phyloP scores from a whole-genome alignment of 2,113 vertebrate species.

The Apistogramma diplotaenia region DNA sequence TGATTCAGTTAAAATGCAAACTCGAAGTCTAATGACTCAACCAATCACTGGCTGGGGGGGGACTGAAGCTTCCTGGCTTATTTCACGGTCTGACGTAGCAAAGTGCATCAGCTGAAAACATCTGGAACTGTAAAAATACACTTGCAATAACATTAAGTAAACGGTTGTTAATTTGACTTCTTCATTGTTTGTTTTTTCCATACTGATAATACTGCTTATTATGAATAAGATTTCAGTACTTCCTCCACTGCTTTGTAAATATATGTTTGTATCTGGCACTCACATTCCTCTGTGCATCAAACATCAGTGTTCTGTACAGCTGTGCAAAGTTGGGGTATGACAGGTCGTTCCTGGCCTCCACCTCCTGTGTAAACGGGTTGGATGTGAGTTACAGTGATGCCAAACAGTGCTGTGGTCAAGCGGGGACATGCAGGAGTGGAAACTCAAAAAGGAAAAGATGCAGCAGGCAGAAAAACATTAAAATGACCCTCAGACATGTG shows the following conservation, averaged over 20 bases:
- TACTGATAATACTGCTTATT: background rate
- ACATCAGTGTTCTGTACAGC: slow-evolving; percentile 88
- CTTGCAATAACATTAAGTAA: background rate
- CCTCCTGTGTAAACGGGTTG: slow-evolving; percentile 70
- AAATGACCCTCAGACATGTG: background rate
- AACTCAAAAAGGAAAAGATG: background rate
- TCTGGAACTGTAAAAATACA: background rate
- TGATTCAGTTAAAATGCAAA: background rate
- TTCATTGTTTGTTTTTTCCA: background rate
- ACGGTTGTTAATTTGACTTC: background rate
- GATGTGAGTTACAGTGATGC: background rate
- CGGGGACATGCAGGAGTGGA: background rate
- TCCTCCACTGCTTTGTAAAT: background rate
- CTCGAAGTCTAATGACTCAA: background rate
- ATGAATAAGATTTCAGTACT: background rate
- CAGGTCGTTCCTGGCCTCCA: slow-evolving; percentile 83
- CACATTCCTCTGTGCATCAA: slow-evolving; percentile 85
- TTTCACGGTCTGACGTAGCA: background rate
- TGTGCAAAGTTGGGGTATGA: slow-evolving; percentile 83
- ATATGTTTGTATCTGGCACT: slow-evolving; percentile 46
- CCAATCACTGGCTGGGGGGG: background rate
- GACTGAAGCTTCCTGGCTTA: background rate
- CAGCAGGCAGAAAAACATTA: background rate
- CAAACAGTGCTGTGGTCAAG: background rate
- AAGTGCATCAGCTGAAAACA: background rate